phyloP scores from a whole-genome alignment of 2,113 vertebrate genomes.

The Choloepus hoffmanni region DNA sequence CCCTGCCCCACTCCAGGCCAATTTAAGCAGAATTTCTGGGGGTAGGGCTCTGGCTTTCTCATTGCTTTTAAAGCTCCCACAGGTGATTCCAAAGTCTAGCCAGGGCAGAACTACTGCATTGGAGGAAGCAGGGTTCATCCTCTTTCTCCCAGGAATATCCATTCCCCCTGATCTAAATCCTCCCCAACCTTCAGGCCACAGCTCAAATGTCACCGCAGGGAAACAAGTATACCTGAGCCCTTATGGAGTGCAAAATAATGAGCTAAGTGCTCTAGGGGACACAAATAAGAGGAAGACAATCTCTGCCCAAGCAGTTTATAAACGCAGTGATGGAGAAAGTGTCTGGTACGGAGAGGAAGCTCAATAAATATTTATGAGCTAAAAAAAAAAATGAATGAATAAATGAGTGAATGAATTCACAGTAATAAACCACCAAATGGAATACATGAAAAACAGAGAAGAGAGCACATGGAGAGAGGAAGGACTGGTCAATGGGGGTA shows the following conservation, averaged over 20 bases:
- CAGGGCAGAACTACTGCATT: not conserved
- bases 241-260: not conserved
- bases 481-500: not conserved
- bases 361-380: constrained; percentile 25
- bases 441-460: not conserved
- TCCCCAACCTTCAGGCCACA: not conserved
- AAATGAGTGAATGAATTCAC: not conserved
- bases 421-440: not conserved
- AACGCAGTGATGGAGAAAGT: not conserved
- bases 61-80: not conserved
- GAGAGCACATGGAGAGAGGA: not conserved
- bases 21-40: not conserved
- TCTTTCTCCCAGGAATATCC: not conserved
- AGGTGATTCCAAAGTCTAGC: not conserved
- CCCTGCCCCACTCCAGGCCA: not conserved
- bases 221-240: not conserved
- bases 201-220: not conserved
- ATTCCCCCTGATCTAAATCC: not conserved
- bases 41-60: not conserved
- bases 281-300: not conserved
- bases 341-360: not conserved
- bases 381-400: constrained; percentile 27
- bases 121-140: not conserved
- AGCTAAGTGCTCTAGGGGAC: not conserved
- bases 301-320: not conserved